A percentile compares a stretch with the other conserved stretches of the same genome.
Conservation (phyloP, 2,113 vertebrate genomes). For the Cnemophilus loriae region DNA sequence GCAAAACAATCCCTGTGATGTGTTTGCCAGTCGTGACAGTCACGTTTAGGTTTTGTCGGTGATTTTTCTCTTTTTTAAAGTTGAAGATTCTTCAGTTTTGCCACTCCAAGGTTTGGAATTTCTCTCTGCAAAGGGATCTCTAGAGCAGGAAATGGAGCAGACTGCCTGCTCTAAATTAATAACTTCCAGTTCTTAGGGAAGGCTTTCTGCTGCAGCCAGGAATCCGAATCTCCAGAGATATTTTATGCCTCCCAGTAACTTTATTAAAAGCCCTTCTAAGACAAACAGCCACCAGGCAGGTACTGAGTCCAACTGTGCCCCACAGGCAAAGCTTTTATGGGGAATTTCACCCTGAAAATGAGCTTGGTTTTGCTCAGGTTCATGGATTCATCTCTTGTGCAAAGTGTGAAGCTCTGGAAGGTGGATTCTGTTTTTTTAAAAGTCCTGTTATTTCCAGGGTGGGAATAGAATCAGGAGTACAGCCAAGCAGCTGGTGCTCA, state of each 20-base stretch:
- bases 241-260: background rate
- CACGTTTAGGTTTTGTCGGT: background rate
- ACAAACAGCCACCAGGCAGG: background rate
- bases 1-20: background rate
- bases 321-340: background rate
- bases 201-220: background rate
- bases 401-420: background rate
- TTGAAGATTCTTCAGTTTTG: background rate
- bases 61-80: background rate
- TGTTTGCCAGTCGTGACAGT: background rate
- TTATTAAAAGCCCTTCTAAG: background rate
- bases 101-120: background rate
- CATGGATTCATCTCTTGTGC: background rate
- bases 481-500: background rate
- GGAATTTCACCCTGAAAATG: background rate
- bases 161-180: background rate
- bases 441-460: background rate
- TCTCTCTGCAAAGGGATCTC: background rate
- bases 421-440: background rate
- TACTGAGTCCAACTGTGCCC: background rate
- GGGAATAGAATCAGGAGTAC: background rate
- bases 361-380: background rate
- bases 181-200: background rate
- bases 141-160: background rate
- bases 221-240: background rate